Base-by-base conservation (phyloP, 1,140 invertebrate genomes). In the Olivierus martensii region DNA sequence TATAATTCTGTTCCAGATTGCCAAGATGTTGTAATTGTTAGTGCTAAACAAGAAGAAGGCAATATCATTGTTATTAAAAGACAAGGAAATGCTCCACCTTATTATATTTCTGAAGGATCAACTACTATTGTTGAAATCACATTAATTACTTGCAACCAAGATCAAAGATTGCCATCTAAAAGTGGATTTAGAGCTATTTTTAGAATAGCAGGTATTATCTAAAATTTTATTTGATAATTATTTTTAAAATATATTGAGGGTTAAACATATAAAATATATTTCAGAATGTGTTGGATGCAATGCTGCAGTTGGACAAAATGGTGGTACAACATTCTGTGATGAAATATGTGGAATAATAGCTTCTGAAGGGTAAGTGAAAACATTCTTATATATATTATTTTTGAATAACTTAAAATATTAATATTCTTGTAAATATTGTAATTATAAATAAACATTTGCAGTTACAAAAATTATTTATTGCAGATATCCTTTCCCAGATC, bases 401-500 rank as follows among this genome's bases (percentile, higher is more conserved):
- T 15, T 19, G 4, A 17, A 28, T 28, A 28, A 28, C 4, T 28
- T n/a, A n/a, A n/a, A n/a, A n/a, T n/a, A 19, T 47, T 18, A 2
- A 21, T 39, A 2, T 48, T 35, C 3, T 9, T 21, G 9, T 39
- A 18, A 41, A n/a, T 18, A 9, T 41, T 41, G 14, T 18, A 38
- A 10, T 38, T 41, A 41, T 18, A 41, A 18, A 41, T n/a, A 7
- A 5, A 15, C 5, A 38, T 10, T 38, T 38, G 14, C 36, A 9
- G 5, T 15, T 41, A 41, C 39, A 41, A 18, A 9, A 3, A 9
- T 28, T 28, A 9, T 2, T 6, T 28, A 9, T 28, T 28, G 2
- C 2, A 63, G 62, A 11, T 63, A 63, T 53, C 62, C 62, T 7
- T 63, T 60, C 48, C 62, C 62, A 12, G 56, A 63, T 21, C 53